phyloP scores from a whole-genome alignment of 2,888 invertebrate species.

The Drosophila maculinotata region DNA sequence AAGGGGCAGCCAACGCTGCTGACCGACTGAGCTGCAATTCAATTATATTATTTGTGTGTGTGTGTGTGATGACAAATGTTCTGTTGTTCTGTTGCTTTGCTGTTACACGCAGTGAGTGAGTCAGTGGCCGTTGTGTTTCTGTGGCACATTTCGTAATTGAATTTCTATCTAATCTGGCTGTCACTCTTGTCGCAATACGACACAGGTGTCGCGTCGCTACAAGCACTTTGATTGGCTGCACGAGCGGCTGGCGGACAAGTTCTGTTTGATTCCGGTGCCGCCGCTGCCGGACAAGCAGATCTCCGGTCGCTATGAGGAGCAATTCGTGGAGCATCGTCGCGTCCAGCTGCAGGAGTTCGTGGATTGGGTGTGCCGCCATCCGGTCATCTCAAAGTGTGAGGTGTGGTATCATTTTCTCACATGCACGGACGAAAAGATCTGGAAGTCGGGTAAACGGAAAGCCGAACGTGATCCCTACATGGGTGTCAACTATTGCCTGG shows the following conservation, averaged over 20 bases:
- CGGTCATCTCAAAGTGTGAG: constrained; percentile 94
- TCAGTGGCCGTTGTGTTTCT: constrained; percentile 35
- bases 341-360: constrained; percentile 98
- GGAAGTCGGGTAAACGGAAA: constrained; percentile 98
- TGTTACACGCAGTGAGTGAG: constrained; percentile 34
- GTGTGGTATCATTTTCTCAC: constrained; percentile 99
- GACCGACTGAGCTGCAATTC: constrained; percentile 26
- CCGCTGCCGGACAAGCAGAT: constrained; percentile 99
- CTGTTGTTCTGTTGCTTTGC: constrained; percentile 12
- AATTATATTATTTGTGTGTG: constrained; percentile 13
- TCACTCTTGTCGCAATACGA: constrained; percentile 30
- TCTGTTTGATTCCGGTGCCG: constrained; percentile 96
- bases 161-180: constrained; percentile 67
- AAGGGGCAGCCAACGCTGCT: constrained; percentile 29
- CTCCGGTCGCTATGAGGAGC: constrained; percentile 98
- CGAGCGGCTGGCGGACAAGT: constrained; percentile 96
- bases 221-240: constrained; percentile 99
- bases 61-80: constrained; percentile 18
- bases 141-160: constrained; percentile 63
- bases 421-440: constrained; percentile 98
- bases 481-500: constrained; percentile 96
- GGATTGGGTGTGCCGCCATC: constrained; percentile 98
- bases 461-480: constrained; percentile 97
- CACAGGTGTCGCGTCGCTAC: constrained; percentile 91
- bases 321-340: constrained; percentile 97